Conservation (phyloP, 53 echinoderm and acorn worm species). For the Temnopleurus reevesii region DNA sequence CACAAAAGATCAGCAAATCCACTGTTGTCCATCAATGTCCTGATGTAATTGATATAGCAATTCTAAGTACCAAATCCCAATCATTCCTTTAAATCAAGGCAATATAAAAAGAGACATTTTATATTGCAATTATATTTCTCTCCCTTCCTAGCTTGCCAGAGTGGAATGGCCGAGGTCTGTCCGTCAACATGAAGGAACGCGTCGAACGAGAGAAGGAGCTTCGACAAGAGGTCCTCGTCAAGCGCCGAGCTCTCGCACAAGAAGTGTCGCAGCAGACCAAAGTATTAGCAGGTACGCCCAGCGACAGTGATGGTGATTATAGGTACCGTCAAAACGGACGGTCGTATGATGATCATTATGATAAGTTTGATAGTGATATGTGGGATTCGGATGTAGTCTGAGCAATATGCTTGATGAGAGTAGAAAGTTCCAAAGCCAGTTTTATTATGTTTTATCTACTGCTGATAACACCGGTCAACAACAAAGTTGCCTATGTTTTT, state of each 20-base stretch:
- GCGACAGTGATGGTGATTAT: not conserved
- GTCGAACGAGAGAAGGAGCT: slow-evolving; percentile 80
- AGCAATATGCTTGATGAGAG: no score
- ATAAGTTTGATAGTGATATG: not conserved
- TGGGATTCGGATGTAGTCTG: slow-evolving; percentile 39
- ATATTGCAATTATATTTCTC: no score
- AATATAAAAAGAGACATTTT: no score
- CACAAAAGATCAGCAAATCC: no score
- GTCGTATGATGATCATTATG: not conserved
- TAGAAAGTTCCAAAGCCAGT: no score
- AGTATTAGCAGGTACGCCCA: slow-evolving; percentile 71
- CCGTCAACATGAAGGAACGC: slow-evolving; percentile 51
- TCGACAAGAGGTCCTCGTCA: slow-evolving; percentile 73
- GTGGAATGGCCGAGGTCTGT: slow-evolving; percentile 55
- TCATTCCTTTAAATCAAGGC: no score
- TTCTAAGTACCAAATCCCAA: no score
- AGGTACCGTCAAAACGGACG: not conserved
- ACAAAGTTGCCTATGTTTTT: no score
- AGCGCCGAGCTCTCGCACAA: slow-evolving; percentile 78
- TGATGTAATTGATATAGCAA: no score
- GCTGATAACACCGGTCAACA: no score
- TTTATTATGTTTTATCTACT: no score
- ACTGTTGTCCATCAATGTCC: no score
- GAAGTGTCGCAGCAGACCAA: slow-evolving; percentile 89
- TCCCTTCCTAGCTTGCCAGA: slow-evolving; percentile 60